Base-by-base conservation (phyloP, 2,113 vertebrate genomes). In the Cyanocitta stelleri region DNA sequence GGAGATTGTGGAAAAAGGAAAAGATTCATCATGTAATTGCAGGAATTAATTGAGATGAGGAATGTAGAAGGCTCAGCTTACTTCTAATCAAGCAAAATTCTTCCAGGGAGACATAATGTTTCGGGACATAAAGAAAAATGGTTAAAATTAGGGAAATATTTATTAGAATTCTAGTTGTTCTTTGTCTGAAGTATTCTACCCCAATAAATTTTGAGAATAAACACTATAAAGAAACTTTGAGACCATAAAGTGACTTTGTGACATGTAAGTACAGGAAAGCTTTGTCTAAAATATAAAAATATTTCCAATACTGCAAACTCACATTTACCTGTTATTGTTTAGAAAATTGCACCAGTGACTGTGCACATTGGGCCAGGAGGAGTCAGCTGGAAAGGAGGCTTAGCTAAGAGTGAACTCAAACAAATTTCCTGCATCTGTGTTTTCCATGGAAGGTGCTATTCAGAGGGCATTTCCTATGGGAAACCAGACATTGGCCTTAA, bases 381-480 rank as follows among this genome's bases (percentile, higher is more conserved):
- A 77, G 44, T 72, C 64, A 82, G 41, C 41, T 52, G 61, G 46
- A 77, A 87, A 87, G 54, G 51, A 59, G 69, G 39, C 23, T 81
- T 62, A 71, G 58, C 35, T 79, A 81, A 82, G 37, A 89, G 39
- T 49, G 52, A 91, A 96, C n/a, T 90, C 74, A 87, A 95, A 85
- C 21, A 81, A 85, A 92, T 93, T 93, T 89, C 64, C 64, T 92
- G 48, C 66, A 77, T 96, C 69, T 96, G 67, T 90, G 44, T 74
- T 91, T 83, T 85, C 89, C 1, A 0, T 75, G 85, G 86, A 95
- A 92, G 94, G 93, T 96, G 72, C 81, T 86, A 83, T 73, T 96
- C 72, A 84, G 87, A 76, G 87, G 74, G 84, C 64, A 94, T 92
- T 95, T 94, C 95, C 90, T 93, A 64, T 82, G 87, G 92, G 95